A percentile compares a stretch with the other conserved stretches of the same genome.
Evolutionary conservation across 2,113 vertebrate genomes (phyloP).

Genomic region (Elanus axillaris): DNA sequence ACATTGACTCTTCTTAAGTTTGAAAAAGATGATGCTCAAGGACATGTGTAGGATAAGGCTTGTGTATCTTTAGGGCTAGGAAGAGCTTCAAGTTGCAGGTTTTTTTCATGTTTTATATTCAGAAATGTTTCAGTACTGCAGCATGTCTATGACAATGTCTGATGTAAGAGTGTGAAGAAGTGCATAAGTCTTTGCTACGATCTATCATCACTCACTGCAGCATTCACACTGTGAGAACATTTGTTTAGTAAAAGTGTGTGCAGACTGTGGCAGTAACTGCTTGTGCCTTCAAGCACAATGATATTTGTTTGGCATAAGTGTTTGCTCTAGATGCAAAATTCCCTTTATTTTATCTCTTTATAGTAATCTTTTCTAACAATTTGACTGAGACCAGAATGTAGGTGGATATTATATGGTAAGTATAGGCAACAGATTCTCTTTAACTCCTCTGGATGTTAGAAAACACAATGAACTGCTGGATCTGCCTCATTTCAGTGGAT

Average conservation of each 20-base stretch:
- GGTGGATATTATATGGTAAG: background rate
- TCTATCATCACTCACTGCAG: background rate
- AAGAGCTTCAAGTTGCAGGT: background rate
- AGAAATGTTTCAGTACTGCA: background rate
- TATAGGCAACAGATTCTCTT: background rate
- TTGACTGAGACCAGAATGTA: background rate
- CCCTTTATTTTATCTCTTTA: background rate
- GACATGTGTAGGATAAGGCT: background rate
- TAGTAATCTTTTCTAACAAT: background rate
- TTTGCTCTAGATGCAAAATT: background rate
- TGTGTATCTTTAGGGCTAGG: background rate
- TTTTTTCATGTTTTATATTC: background rate
- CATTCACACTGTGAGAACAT: background rate
- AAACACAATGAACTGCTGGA: background rate
- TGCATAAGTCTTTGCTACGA: background rate
- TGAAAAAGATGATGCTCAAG: background rate
- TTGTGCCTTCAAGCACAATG: background rate
- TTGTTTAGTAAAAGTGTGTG: background rate
- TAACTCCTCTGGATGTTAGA: background rate
- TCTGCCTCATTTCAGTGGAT: background rate
- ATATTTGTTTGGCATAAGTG: background rate
- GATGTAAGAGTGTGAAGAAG: background rate
- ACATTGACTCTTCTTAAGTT: background rate
- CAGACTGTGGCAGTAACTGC: background rate
- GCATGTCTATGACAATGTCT: background rate